Evolutionary conservation across 2,113 vertebrate species (phyloP), one percentile per base, ranked within the genome.

Genomic region (Sarotherodon lohbergeri): DNA sequence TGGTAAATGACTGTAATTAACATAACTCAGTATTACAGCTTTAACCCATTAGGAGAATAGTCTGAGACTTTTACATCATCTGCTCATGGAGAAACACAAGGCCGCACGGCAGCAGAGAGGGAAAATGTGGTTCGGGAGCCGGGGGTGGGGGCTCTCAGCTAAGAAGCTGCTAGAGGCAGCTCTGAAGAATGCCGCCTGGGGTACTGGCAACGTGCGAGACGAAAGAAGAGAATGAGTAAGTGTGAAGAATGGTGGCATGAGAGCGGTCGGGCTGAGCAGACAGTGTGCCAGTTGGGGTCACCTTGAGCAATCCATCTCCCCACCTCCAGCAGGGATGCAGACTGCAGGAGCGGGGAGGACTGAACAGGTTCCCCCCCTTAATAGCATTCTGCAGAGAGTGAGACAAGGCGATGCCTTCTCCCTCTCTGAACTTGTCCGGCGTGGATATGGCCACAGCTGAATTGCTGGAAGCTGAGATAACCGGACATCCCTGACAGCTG

Each of bases 281-380:
- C 68, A 19, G 29, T 1, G 66, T 10, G 63, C 85, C 39, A 36
- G 56, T 82, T 17, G 8, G 41, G 88, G 92, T 93, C 92, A 93
- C 90, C 89, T 91, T 93, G 80, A 94, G 83, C 90, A 22, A 90
- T 93, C 85, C 86, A 81, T 90, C 89, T 89, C 46, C 80, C 78
- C 43, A 36, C 52, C 84, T 78, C 82, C 87, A 85, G 90, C 81
- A 24, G 85, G 24, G 83, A 76, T 24, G 73, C 54, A 81, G 71
- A 34, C 43, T 2, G 19, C n/a, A 36, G 43, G 19, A 81, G 54
- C 9, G 6, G 22, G 5, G 29, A 46, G 13, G 56, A 59, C 55
- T 29, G 57, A 48, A 46, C 7, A 5, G 1, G 48, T 80, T 43
- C 57, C 83, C 63, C 84, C 55, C 7, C 34, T 71, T 90, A 87